Percentiles rank a stretch among this genome's conserved stretches.
These are phyloP conservation scores for Laticauda colubrina DNA, from an alignment of 2,113 vertebrate genomes.

Conservation along the genomic window DNA sequence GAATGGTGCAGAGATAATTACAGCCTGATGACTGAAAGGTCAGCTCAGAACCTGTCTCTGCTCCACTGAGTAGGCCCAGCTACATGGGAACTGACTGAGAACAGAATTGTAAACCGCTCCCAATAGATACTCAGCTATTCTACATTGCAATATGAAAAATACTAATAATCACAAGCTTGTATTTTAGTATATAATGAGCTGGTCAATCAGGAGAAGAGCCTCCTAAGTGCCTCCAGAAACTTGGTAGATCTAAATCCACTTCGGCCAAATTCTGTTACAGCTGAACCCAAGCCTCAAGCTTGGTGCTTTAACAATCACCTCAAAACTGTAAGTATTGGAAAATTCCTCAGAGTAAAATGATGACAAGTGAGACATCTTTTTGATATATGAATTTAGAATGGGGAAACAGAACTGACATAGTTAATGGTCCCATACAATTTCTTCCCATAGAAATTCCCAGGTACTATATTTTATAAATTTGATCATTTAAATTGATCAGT, in stretches of 20 bases:
- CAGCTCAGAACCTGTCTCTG: background rate
- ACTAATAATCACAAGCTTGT: background rate
- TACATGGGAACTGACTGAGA: background rate
- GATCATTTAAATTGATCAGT: background rate
- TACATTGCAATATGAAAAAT: background rate
- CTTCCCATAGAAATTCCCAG: background rate
- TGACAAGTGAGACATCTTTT: background rate
- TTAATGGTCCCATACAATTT: background rate
- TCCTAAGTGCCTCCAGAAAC: background rate
- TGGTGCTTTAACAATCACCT: background rate
- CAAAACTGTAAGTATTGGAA: background rate
- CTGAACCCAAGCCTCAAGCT: background rate
- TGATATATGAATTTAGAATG: background rate
- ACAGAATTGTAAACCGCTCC: background rate
- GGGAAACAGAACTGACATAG: background rate
- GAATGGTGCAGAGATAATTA: background rate
- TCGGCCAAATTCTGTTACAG: background rate
- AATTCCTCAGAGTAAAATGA: background rate
- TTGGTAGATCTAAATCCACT: background rate
- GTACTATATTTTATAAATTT: background rate
- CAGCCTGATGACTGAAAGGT: background rate
- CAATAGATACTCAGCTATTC: background rate
- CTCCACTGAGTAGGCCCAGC: background rate
- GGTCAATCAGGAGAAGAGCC: background rate
- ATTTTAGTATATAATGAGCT: background rate